Percentiles rank a stretch among this genome's conserved stretches.
Conservation (phyloP, 2,113 vertebrate species). For the Lepisosteus osseus region DNA sequence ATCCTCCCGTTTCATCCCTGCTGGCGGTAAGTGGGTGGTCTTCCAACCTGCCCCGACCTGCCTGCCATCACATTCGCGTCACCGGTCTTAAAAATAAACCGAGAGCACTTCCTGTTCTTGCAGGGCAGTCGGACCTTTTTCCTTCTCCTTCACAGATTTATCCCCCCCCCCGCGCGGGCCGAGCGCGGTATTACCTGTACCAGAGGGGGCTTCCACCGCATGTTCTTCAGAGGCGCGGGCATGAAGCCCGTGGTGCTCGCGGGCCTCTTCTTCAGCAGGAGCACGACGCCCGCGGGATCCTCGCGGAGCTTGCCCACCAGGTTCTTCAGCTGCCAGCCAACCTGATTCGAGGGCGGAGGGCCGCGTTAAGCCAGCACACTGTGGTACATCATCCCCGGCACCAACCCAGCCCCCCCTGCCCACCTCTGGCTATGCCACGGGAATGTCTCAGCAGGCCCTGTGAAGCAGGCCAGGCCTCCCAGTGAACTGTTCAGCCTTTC, state of each 20-base stretch:
- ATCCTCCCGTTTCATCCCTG: no score
- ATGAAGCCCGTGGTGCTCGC: constrained; percentile 71
- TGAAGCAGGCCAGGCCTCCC: no score
- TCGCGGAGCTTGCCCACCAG: constrained; percentile 84
- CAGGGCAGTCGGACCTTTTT: no score
- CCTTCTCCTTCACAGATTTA: no score
- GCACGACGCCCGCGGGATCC: constrained; percentile 71
- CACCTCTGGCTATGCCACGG: no score
- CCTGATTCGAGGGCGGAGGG: constrained; percentile 56
- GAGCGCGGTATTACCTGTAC: constrained; percentile 72
- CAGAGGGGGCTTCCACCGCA: constrained; percentile 87
- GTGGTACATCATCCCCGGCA: no score
- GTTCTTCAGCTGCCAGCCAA: constrained; percentile 95
- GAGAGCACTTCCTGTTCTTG: neutral
- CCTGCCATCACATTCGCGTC: neutral
- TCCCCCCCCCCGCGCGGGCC: neutral
- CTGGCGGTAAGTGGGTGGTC: neutral
- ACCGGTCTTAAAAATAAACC: neutral
- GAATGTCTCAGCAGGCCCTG: no score
- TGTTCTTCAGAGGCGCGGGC: constrained; percentile 84
- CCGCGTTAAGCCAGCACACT: no score
- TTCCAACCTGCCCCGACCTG: neutral
- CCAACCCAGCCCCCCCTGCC: no score
- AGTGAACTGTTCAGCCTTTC: no score
- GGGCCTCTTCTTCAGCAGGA: constrained; percentile 89